Conservation (phyloP, 1,140 invertebrate genomes). For the Triops longicaudatus region DNA sequence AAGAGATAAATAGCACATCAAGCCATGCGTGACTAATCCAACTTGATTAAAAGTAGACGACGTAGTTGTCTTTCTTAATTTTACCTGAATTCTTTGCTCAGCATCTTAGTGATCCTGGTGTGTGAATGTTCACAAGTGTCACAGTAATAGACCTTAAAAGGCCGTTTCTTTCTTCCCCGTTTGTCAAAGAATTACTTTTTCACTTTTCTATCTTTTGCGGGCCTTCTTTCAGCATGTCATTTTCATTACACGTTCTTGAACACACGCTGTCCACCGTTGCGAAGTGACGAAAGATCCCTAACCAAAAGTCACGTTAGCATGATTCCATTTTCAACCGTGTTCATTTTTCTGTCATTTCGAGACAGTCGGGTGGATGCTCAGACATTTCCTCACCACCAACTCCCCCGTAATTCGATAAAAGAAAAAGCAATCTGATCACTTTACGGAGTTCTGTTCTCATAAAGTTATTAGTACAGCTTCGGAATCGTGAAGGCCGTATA, state of each 20-base stretch:
- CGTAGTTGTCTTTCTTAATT: neutral
- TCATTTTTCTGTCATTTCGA: neutral
- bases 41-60: neutral
- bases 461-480: neutral
- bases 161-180: neutral
- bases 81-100: conserved; percentile 4
- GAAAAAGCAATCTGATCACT: conserved; percentile 1
- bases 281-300: neutral
- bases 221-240: neutral
- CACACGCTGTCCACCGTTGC: neutral
- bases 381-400: neutral
- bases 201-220: neutral
- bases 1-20: neutral
- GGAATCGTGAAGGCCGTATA: neutral
- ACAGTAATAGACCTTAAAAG: neutral
- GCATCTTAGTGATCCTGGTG: neutral
- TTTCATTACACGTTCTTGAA: neutral
- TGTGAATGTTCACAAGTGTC: neutral
- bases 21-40: neutral
- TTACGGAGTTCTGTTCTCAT: neutral
- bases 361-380: neutral
- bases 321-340: neutral
- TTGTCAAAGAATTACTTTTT: neutral
- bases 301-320: neutral
- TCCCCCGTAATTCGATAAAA: neutral